Conservation (phyloP, 2,797 vertebrate species). For the Triplophysa yarkandensis region DNA sequence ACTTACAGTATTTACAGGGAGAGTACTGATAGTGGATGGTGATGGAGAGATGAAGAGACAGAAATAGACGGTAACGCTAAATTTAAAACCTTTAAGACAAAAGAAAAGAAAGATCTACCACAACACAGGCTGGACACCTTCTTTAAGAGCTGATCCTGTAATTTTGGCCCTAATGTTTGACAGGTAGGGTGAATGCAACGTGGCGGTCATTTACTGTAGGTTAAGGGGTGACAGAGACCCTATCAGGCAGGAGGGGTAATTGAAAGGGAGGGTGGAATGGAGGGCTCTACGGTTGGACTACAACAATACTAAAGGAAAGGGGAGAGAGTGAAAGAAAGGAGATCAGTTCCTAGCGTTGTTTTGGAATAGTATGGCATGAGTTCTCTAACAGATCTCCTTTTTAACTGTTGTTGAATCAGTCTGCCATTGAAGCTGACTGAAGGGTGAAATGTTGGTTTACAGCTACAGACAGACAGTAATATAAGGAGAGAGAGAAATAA, state of each 20-base stretch:
- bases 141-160: conserved; percentile 62
- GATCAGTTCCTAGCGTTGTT: conserved; percentile 10
- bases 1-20: conserved; percentile 11
- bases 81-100: conserved; percentile 22
- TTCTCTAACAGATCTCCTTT: conserved; percentile 33
- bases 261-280: neutral
- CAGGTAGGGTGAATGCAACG: conserved; percentile 46
- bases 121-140: conserved; percentile 55
- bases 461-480: conserved; percentile 17
- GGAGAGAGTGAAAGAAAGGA: conserved; percentile 10
- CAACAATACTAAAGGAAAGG: conserved; percentile 28
- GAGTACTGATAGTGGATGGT: conserved; percentile 8
- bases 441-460: conserved; percentile 20
- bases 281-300: neutral
- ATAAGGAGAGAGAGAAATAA: conserved; percentile 19
- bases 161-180: conserved; percentile 60
- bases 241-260: neutral
- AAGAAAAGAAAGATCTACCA: conserved; percentile 51
- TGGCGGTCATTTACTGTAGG: conserved; percentile 21
- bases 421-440: neutral
- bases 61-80: conserved; percentile 38
- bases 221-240: neutral
- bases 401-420: neutral
- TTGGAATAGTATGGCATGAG: neutral
- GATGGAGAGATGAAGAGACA: neutral